These are phyloP conservation scores for Notolepis coatsorum DNA, from an alignment of 2,797 vertebrate species.

Conservation along the genomic window DNA sequence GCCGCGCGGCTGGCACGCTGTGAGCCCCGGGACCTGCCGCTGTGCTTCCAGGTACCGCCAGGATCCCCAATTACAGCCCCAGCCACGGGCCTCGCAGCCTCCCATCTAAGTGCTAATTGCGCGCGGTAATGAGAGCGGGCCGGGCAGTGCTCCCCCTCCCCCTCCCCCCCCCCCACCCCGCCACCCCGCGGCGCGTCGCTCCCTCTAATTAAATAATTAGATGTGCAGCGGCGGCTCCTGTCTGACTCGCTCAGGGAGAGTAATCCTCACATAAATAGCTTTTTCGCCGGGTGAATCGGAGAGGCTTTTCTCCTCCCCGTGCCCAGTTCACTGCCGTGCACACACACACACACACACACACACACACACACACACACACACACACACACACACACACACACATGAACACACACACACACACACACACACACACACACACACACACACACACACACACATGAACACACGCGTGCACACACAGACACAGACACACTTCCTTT, in stretches of 20 bases:
- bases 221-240: constrained; percentile 94
- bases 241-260: constrained; percentile 94
- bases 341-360: constrained; percentile 3
- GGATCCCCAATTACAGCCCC: constrained; percentile 94
- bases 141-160: constrained; percentile 74
- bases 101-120: constrained; percentile 99
- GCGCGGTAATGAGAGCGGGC: constrained; percentile 97
- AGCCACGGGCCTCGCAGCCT: constrained; percentile 95
- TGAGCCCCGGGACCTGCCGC: constrained; percentile 34
- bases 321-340: constrained; percentile 16
- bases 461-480: no score
- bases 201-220: constrained; percentile 99
- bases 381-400: not conserved
- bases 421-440: constrained; percentile 11
- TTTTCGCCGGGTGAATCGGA: constrained; percentile 84
- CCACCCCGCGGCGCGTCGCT: constrained; percentile 88
- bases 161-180: constrained; percentile 39
- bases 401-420: not conserved
- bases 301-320: constrained; percentile 46
- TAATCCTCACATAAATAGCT: constrained; percentile 99
- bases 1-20: not conserved
- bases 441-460: constrained; percentile 10
- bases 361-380: not conserved
- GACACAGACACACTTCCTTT: not conserved
- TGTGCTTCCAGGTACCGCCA: constrained; percentile 88